These are phyloP conservation scores for Aquatica leii DNA, from an alignment of 2,888 invertebrate genomes.

Conservation along the genomic window DNA sequence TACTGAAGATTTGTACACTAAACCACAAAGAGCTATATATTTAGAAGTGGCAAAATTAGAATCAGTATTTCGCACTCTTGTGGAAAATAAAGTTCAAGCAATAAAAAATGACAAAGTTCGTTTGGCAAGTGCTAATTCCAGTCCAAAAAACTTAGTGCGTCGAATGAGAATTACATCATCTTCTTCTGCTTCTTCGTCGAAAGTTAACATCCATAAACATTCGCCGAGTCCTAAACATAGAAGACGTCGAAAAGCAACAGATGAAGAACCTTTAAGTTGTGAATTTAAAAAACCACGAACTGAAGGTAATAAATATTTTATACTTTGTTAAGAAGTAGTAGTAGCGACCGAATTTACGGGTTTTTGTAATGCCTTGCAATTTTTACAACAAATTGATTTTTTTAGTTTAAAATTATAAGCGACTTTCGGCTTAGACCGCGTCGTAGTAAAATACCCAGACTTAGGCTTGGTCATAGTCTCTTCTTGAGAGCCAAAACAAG, in stretches of 20 bases:
- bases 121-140: constrained; percentile 55
- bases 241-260: constrained; percentile 19
- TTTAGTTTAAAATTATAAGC: too few relatives aligned
- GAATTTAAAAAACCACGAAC: constrained; percentile 24
- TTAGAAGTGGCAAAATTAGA: constrained; percentile 70
- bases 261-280: constrained; percentile 21
- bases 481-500: too few relatives aligned
- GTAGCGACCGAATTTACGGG: too few relatives aligned
- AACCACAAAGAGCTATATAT: constrained; percentile 49
- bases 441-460: too few relatives aligned
- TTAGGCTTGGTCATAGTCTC: too few relatives aligned
- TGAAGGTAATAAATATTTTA: constrained; percentile 31
- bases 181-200: constrained; percentile 60
- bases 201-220: constrained; percentile 50
- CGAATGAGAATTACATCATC: constrained; percentile 60
- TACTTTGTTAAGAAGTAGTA: too few relatives aligned
- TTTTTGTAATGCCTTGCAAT: too few relatives aligned
- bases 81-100: constrained; percentile 68
- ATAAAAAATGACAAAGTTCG: constrained; percentile 37
- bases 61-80: constrained; percentile 74
- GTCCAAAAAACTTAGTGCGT: constrained; percentile 56
- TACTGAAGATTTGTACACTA: constrained; percentile 66
- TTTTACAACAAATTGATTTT: too few relatives aligned
- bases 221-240: constrained; percentile 28
- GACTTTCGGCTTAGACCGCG: too few relatives aligned